Conservation (phyloP, 1,140 invertebrate species). For the Drosophila asahinai region DNA sequence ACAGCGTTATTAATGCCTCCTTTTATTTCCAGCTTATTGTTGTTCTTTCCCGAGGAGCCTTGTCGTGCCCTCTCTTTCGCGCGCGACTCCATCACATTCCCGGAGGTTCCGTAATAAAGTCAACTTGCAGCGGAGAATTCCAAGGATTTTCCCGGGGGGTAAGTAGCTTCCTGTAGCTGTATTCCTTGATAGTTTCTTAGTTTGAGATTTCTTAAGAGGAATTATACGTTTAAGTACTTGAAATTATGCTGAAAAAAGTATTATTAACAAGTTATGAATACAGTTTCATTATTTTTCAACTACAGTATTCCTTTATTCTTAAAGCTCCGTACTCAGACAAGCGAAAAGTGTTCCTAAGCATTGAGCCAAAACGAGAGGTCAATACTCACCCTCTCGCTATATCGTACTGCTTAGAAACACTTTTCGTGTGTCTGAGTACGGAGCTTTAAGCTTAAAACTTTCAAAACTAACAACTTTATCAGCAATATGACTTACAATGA, state of each 20-base stretch:
- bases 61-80: constrained; percentile 24
- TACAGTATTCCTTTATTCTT: no score
- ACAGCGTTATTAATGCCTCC: constrained; percentile 62
- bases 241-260: neutral
- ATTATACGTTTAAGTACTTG: neutral
- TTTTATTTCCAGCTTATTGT: constrained; percentile 53
- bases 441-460: no score
- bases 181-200: neutral
- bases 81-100: constrained; percentile 21
- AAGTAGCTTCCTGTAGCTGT: constrained; percentile 6
- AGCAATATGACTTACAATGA: no score
- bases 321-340: no score
- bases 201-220: neutral
- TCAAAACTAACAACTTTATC: no score
- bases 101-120: constrained; percentile 26
- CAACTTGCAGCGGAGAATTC: constrained; percentile 23
- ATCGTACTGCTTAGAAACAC: no score
- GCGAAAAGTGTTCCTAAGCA: no score
- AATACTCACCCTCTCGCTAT: no score
- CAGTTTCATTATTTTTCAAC: no score
- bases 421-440: no score
- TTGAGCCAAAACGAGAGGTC: no score
- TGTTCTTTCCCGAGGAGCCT: constrained; percentile 37
- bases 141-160: neutral
- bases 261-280: no score